phyloP scores from a whole-genome alignment of 2,797 vertebrate genomes.

The Acridotheres tristis region DNA sequence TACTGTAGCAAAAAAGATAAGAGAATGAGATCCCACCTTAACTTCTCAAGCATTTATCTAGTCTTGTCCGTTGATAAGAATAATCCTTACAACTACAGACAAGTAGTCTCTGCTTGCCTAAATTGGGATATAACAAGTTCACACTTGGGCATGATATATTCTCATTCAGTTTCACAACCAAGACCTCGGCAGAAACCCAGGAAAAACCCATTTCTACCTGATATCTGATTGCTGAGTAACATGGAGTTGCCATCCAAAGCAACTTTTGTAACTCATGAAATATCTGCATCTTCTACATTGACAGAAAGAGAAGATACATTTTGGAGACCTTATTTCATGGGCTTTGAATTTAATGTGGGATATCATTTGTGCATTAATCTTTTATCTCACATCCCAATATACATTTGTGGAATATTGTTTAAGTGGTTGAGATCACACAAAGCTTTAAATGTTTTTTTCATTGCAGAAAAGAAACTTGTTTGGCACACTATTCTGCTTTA shows the following conservation, averaged over 20 bases:
- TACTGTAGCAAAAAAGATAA: not conserved
- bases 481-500: not conserved
- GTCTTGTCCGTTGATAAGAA: not conserved
- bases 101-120: not conserved
- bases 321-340: not conserved
- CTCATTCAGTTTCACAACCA: conserved; percentile 1
- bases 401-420: not conserved
- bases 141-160: not conserved
- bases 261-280: not conserved
- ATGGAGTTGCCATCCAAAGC: not conserved
- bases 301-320: not conserved
- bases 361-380: not conserved
- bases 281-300: not conserved
- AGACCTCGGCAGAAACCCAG: not conserved
- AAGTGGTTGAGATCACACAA: not conserved
- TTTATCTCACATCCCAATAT: not conserved
- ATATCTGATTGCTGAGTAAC: not conserved
- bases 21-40: not conserved
- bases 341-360: not conserved
- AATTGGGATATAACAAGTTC: not conserved
- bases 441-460: not conserved
- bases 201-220: not conserved
- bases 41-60: not conserved
- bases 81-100: conserved; percentile 3
- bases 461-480: not conserved